Conservation (phyloP, 2,113 vertebrate species). For the Peromyscus leucopus region DNA sequence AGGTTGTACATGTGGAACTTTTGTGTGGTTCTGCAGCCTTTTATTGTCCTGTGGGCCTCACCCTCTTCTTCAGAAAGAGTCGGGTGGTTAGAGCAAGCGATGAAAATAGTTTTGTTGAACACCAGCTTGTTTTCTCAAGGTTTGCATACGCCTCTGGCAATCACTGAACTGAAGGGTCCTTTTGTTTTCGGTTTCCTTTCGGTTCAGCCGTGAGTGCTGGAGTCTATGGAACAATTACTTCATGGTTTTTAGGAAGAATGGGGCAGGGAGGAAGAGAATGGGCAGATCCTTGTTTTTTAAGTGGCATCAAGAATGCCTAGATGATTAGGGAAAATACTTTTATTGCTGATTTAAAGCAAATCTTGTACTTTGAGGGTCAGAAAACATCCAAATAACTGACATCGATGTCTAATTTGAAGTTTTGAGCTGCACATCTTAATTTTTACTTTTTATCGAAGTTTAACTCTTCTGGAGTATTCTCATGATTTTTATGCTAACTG, state of each 20-base stretch:
- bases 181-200: conserved; percentile 72
- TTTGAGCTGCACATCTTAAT: not conserved
- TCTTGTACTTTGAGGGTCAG: not conserved
- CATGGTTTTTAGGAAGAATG: conserved; percentile 72
- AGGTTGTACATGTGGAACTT: conserved; percentile 87
- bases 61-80: conserved; percentile 84
- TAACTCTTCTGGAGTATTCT: not conserved
- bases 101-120: conserved; percentile 85
- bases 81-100: conserved; percentile 84
- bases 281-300: conserved; percentile 31
- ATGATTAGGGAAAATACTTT: conserved; percentile 39
- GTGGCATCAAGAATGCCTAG: conserved; percentile 47
- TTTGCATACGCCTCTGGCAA: conserved; percentile 87
- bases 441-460: conserved; percentile 21
- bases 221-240: conserved; percentile 83
- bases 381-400: conserved; percentile 5
- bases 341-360: conserved; percentile 59
- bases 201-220: conserved; percentile 72
- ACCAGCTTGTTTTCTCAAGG: conserved; percentile 88
- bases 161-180: conserved; percentile 83
- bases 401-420: not conserved
- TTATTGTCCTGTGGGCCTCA: conserved; percentile 84
- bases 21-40: conserved; percentile 83
- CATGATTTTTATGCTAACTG: not conserved
- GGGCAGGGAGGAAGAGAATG: conserved; percentile 30